These are phyloP conservation scores for Burhinus bistriatus DNA, from an alignment of 2,113 vertebrate genomes.

Conservation along the genomic window DNA sequence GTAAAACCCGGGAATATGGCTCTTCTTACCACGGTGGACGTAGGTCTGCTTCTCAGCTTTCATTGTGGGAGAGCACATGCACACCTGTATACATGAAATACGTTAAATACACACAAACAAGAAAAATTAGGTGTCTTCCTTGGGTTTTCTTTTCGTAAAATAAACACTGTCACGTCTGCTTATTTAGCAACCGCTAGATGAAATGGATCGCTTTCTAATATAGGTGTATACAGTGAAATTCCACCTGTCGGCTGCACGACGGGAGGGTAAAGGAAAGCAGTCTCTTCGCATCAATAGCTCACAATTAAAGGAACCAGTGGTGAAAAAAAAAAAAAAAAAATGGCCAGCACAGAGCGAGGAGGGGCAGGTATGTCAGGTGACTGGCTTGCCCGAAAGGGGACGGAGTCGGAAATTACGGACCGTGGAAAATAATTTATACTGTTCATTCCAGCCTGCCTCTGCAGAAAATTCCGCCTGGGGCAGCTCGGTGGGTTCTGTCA, in stretches of 20 bases:
- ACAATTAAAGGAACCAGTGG: not conserved
- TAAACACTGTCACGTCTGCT: constrained; percentile 30
- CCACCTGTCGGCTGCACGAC: not conserved
- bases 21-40: accelerated
- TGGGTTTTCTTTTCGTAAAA: constrained; percentile 3
- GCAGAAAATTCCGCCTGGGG: not conserved
- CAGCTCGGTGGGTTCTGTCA: not conserved
- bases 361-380: not conserved
- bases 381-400: not conserved
- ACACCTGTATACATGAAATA: not conserved
- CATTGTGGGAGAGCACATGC: not conserved
- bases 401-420: not conserved
- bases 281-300: not conserved
- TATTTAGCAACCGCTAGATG: not conserved
- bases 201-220: constrained; percentile 27
- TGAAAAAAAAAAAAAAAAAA: not conserved
- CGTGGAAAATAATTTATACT: not conserved
- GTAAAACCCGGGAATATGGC: not conserved
- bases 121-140: constrained; percentile 29
- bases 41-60: not conserved
- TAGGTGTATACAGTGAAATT: not conserved
- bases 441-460: not conserved
- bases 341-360: not conserved
- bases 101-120: not conserved
- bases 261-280: not conserved